phyloP scores from a whole-genome alignment of 2,113 vertebrate species.

The Nerophis ophidion region DNA sequence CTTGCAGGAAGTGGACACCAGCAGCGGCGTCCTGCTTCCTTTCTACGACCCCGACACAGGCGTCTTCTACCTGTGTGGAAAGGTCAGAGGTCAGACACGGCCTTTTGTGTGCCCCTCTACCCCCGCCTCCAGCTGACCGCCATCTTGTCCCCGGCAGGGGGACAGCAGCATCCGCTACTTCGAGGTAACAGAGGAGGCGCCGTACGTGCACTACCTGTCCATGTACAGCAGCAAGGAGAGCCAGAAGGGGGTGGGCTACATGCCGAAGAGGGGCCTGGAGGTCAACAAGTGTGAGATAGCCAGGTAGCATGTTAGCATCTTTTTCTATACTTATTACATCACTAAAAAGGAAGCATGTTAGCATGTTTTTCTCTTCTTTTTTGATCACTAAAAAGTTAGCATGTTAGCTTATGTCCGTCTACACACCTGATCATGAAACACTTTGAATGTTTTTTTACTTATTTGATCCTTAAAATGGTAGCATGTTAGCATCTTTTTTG shows the following conservation, averaged over 20 bases:
- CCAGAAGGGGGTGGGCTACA: slow-evolving; percentile 87
- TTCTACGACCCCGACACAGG: slow-evolving; percentile 86
- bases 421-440: no score
- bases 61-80: slow-evolving; percentile 85
- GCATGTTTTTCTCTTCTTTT: no score
- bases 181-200: slow-evolving; percentile 84
- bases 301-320: slow-evolving; percentile 62
- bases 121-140: neutral
- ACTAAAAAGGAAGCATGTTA: no score
- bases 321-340: neutral
- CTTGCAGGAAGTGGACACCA: slow-evolving; percentile 86
- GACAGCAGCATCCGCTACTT: slow-evolving; percentile 93
- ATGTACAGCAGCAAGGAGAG: slow-evolving; percentile 88
- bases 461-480: no score
- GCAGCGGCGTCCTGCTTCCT: slow-evolving; percentile 85
- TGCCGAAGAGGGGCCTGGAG: slow-evolving; percentile 89
- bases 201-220: slow-evolving; percentile 84
- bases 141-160: slow-evolving; percentile 62
- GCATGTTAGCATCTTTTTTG: neutral
- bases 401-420: no score
- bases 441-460: no score
- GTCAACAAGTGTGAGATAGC: slow-evolving; percentile 91
- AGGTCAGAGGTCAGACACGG: slow-evolving; percentile 61
- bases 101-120: neutral
- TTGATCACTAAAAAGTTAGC: no score